phyloP scores from a whole-genome alignment of 2,888 invertebrate species.

The Elysia crispata region DNA sequence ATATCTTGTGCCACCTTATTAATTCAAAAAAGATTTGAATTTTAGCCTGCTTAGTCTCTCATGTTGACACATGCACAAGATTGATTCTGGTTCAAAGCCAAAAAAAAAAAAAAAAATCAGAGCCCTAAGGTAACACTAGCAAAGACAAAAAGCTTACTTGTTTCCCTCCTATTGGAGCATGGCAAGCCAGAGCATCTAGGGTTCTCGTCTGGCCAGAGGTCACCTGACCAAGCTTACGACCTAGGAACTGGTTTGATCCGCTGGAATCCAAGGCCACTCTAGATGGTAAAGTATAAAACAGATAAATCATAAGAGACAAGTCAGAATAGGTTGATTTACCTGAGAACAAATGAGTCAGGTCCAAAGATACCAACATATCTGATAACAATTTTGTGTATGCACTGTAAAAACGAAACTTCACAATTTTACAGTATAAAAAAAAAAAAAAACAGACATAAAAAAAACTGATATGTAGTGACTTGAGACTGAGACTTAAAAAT shows the following conservation, averaged over 20 bases:
- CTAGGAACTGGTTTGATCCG: not conserved
- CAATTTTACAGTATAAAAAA: too few species aligned
- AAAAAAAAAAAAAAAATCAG: not conserved
- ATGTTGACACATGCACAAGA: not conserved
- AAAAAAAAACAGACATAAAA: too few species aligned
- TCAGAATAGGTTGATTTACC: too few species aligned
- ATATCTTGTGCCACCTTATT: too few species aligned
- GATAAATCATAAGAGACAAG: too few species aligned
- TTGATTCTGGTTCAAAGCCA: not conserved
- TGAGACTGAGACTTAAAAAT: too few species aligned
- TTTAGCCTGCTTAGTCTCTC: not conserved
- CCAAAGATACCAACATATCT: too few species aligned
- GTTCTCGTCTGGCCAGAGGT: constrained; percentile 50
- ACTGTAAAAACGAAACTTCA: too few species aligned
- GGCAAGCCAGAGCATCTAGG: constrained; percentile 62
- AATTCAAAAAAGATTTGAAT: not conserved
- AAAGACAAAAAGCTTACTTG: constrained; percentile 16
- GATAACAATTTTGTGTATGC: too few species aligned
- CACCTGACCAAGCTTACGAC: constrained; percentile 11
- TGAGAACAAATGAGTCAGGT: too few species aligned
- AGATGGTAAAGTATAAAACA: too few species aligned
- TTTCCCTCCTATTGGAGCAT: constrained; percentile 54
- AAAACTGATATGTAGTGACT: too few species aligned
- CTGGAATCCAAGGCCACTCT: not conserved
- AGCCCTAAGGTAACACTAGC: not conserved